phyloP scores from a whole-genome alignment of 2,888 invertebrate genomes.

The Conops quadrifasciatus region DNA sequence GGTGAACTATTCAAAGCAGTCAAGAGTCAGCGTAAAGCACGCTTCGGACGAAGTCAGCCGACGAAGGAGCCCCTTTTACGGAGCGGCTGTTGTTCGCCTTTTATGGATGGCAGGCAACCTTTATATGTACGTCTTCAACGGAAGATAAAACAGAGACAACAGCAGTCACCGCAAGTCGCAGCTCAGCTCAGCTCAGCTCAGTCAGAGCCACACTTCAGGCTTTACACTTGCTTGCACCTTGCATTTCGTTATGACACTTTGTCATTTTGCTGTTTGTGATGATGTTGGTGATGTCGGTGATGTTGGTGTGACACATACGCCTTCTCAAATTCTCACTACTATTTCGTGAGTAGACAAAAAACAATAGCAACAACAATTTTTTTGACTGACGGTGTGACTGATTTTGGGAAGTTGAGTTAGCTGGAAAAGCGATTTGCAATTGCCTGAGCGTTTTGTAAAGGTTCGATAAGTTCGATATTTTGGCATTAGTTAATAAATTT shows the following conservation, averaged over 20 bases:
- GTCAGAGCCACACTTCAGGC: conserved; percentile 10
- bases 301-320: neutral
- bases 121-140: neutral
- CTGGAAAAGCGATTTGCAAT: no score
- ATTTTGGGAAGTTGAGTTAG: no score
- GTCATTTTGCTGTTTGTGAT: neutral
- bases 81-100: conserved; percentile 16
- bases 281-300: neutral
- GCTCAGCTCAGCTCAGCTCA: neutral
- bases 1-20: conserved; percentile 19
- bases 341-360: no score
- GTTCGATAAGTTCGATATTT: neutral
- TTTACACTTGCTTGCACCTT: conserved; percentile 18
- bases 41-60: conserved; percentile 15
- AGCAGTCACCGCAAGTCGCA: conserved; percentile 8
- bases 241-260: conserved; percentile 13
- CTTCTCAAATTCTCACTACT: neutral
- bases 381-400: no score
- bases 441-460: no score
- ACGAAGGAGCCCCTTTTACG: conserved; percentile 21
- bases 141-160: conserved; percentile 20
- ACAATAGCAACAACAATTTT: no score
- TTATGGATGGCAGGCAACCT: conserved; percentile 7
- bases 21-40: conserved; percentile 16
- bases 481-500: neutral